A percentile compares a stretch with the other conserved stretches of the same genome.
Conservation (phyloP, 2,888 invertebrate species). For the Trichopoda pennipes region DNA sequence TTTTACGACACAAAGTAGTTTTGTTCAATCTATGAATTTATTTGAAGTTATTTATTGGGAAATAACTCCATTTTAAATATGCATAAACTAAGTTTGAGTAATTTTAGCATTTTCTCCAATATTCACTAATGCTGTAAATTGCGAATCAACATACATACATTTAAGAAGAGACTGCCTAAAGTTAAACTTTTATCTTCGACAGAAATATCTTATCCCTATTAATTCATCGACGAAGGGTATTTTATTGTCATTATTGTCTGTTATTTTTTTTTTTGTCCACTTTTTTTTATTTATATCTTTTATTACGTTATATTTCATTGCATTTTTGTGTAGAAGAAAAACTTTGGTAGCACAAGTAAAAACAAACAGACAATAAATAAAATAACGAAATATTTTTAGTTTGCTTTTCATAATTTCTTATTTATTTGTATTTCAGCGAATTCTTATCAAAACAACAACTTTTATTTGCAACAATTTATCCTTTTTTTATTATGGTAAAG, state of each 20-base stretch:
- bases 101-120: too few relatives aligned
- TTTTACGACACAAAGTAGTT: too few relatives aligned
- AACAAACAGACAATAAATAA: conserved; percentile 18
- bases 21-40: too few relatives aligned
- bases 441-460: conserved; percentile 66
- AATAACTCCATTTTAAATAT: too few relatives aligned
- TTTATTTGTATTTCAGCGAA: conserved; percentile 70
- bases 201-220: not conserved
- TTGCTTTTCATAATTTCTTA: conserved; percentile 67
- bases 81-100: too few relatives aligned
- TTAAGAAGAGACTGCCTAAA: too few relatives aligned
- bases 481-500: conserved; percentile 56
- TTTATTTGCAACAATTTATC: conserved; percentile 12
- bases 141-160: too few relatives aligned
- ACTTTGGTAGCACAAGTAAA: conserved; percentile 18
- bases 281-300: conserved; percentile 3
- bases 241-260: too few relatives aligned
- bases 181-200: too few relatives aligned
- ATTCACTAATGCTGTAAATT: too few relatives aligned
- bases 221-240: not conserved
- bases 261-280: too few relatives aligned
- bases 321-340: conserved; percentile 26
- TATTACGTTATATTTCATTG: conserved; percentile 6
- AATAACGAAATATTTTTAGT: conserved; percentile 54
- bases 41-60: too few relatives aligned